Evolutionary conservation across 2,888 invertebrate species (phyloP).

Genomic region (Andrena camellia): DNA sequence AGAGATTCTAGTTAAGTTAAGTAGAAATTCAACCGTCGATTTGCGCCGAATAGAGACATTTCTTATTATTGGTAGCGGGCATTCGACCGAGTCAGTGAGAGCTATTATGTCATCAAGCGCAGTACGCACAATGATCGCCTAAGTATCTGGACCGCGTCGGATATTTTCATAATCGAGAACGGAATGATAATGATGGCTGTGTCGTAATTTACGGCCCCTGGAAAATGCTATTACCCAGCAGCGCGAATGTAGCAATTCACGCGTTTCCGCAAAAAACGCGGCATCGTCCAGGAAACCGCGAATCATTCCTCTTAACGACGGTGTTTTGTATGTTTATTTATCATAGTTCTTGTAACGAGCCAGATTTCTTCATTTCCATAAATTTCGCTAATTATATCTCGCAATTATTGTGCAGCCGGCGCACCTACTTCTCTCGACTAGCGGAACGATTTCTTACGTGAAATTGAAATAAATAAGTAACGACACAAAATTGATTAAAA

Average conservation of each 20-base stretch:
- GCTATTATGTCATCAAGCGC: constrained; percentile 68
- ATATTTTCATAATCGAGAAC: constrained; percentile 66
- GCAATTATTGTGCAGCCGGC: no score
- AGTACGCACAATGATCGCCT: constrained; percentile 57
- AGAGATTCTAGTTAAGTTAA: no score
- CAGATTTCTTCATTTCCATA: neutral
- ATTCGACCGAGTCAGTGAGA: constrained; percentile 46
- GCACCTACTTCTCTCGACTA: no score
- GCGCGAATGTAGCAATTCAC: constrained; percentile 31
- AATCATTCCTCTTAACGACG: constrained; percentile 39
- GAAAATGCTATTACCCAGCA: constrained; percentile 56
- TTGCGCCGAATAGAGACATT: constrained; percentile 61
- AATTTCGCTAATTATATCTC: neutral
- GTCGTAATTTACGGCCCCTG: constrained; percentile 60
- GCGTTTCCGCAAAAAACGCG: constrained; percentile 41
- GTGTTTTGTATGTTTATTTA: constrained; percentile 11
- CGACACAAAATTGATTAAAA: no score
- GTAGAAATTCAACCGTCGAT: neutral
- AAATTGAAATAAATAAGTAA: no score
- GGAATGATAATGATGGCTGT: constrained; percentile 67
- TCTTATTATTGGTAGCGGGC: constrained; percentile 43
- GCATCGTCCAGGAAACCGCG: constrained; percentile 37
- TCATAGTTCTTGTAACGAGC: neutral
- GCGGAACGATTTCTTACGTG: no score
- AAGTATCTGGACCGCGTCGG: constrained; percentile 43